Percentiles rank a stretch among this genome's conserved stretches.
Conservation (phyloP, 1,140 invertebrate genomes). For the Eumaeus atala region DNA sequence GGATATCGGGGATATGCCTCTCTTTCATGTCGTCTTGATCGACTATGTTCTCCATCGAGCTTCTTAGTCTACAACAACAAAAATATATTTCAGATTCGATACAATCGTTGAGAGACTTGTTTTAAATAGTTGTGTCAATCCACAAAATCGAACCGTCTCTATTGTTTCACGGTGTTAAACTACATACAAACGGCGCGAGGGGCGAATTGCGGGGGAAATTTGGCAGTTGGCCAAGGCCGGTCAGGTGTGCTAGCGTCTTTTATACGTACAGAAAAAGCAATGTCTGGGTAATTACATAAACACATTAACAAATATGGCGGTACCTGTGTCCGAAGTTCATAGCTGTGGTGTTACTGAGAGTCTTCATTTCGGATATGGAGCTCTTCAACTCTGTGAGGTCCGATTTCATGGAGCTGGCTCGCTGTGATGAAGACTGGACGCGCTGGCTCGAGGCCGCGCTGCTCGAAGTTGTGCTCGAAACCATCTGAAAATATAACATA, state of each 20-base stretch:
- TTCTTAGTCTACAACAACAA: slow-evolving; percentile 71
- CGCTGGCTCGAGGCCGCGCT: slow-evolving; percentile 76
- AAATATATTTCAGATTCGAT: slow-evolving; percentile 9
- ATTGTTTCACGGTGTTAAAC: slow-evolving; percentile 66
- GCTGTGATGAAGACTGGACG: slow-evolving; percentile 70
- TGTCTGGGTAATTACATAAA: slow-evolving; percentile 36
- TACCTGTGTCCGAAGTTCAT: slow-evolving; percentile 74
- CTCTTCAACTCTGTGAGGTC: slow-evolving; percentile 84
- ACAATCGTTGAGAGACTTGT: not conserved
- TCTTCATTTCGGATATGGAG: slow-evolving; percentile 86
- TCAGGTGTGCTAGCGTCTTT: slow-evolving; percentile 63
- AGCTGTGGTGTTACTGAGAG: slow-evolving; percentile 71
- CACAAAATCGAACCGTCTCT: slow-evolving; percentile 48
- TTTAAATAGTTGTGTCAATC: slow-evolving; percentile 16
- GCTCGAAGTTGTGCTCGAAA: slow-evolving; percentile 75
- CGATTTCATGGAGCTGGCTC: slow-evolving; percentile 81
- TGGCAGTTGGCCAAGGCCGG: slow-evolving; percentile 62
- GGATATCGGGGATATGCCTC: slow-evolving; percentile 60
- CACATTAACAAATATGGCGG: slow-evolving; percentile 33
- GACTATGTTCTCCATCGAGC: slow-evolving; percentile 80
- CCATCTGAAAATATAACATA: slow-evolving; percentile 55
- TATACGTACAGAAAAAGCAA: slow-evolving; percentile 46
- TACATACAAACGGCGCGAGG: slow-evolving; percentile 57
- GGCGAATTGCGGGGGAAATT: slow-evolving; percentile 56
- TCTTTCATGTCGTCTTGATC: slow-evolving; percentile 69